Base-by-base conservation (phyloP, 2,888 invertebrate species). In the Gastracanthus pulcherrimus region DNA sequence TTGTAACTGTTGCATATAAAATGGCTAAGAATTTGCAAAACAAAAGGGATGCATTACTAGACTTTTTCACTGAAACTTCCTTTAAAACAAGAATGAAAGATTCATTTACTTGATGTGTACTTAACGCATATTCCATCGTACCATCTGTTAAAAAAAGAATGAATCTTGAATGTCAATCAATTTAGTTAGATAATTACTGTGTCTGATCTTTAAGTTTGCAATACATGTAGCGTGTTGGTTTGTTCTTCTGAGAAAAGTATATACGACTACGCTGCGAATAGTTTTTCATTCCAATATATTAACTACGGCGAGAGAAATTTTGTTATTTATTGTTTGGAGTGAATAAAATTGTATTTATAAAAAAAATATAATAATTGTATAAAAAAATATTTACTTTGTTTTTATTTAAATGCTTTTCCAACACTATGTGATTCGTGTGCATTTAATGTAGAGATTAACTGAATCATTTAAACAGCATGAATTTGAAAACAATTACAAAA, bases 261-360 rank as follows among this genome's bases (percentile, higher is more conserved):
- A 78, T 79, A 58, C n/a, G 19, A 78, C 11, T 69, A 31, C 78
- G 80, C 51, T 76, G 77, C 76, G 82, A 69, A 62, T 75, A 64
- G 51, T 85, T 85, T 81, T 77, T 85, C 85, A 87, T 87, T 87
- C 85, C 85, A 85, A 84, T 81, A 69, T 82, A 85, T 82, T 79
- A 78, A 74, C 76, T 83, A 84, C 84, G 84, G 75, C 51, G 70
- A 86, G 69, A 80, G 83, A 64, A 84, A 82, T 84, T 83, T 82
- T 84, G 80, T 84, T 86, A 87, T 87, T 86, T 88, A 87, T 88
- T 87, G 79, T 83, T 84, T 86, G 87, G 84, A 83, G 82, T 81
- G 84, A 88, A 87, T 85, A 86, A 88, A 87, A 82, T 64, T 77
- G 84, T 84, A 82, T 84, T 85, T 84, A 82, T 84, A 82, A 84